Evolutionary conservation across 2,888 invertebrate genomes (phyloP).

Genomic region (Luperina nickerlii): DNA sequence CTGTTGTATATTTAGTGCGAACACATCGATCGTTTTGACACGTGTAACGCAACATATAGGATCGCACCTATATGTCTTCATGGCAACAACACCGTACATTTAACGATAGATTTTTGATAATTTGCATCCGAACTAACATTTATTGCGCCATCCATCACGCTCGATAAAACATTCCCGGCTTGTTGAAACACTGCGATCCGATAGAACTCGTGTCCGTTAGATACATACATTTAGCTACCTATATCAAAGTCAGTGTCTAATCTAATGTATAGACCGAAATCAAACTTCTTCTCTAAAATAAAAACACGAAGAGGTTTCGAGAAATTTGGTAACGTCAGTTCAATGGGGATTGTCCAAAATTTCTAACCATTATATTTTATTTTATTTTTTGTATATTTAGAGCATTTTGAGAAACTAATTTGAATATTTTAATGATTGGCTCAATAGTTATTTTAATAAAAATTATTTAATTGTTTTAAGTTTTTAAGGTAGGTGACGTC

Average conservation of each 20-base stretch:
- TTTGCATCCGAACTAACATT: constrained; percentile 49
- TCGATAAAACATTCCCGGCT: constrained; percentile 29
- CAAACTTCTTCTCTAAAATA: neutral
- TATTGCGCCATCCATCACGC: constrained; percentile 52
- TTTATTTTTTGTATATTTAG: too few species aligned
- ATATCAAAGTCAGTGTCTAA: neutral
- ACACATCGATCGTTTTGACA: neutral
- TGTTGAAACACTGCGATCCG: constrained; percentile 1
- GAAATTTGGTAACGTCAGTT: neutral
- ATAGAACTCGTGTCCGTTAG: neutral
- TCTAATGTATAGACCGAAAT: neutral
- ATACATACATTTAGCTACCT: neutral
- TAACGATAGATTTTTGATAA: constrained; percentile 51
- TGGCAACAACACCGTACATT: constrained; percentile 15
- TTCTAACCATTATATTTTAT: too few species aligned
- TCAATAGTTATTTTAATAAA: too few species aligned
- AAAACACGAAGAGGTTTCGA: too few species aligned
- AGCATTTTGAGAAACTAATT: too few species aligned
- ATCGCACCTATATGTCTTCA: neutral
- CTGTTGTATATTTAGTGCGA: neutral
- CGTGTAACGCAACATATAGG: neutral
- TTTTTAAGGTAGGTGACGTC: too few species aligned
- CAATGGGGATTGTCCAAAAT: too few species aligned
- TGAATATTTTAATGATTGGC: too few species aligned
- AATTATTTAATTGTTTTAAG: too few species aligned